These are phyloP conservation scores for Machimus rusticus DNA, from an alignment of 2,888 invertebrate species.

Conservation along the genomic window DNA sequence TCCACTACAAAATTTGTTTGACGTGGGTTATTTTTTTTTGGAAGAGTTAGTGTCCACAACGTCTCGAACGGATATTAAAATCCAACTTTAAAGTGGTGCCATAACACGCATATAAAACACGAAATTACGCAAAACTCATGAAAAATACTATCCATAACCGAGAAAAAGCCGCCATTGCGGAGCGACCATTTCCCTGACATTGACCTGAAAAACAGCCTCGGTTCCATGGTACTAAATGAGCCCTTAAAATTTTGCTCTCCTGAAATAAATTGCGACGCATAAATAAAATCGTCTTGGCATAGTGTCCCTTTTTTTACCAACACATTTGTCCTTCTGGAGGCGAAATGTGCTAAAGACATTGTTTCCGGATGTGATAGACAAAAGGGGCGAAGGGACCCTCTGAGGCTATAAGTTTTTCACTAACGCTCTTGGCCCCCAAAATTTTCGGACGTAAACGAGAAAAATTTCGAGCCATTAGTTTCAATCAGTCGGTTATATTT, in stretches of 20 bases:
- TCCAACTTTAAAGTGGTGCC: conserved; percentile 19
- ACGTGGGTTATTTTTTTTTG: neutral
- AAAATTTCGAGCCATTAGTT: conserved; percentile 41
- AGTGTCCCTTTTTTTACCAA: conserved; percentile 36
- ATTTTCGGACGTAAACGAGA: conserved; percentile 36
- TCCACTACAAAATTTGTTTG: conserved; percentile 2
- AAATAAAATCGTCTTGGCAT: conserved; percentile 40
- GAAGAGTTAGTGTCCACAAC: neutral
- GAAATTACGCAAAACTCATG: conserved; percentile 34
- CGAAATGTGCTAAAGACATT: conserved; percentile 39
- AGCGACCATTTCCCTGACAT: conserved; percentile 29
- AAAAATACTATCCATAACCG: conserved; percentile 20
- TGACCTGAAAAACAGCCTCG: conserved; percentile 38
- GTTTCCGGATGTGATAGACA: conserved; percentile 35
- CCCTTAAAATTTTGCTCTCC: conserved; percentile 37
- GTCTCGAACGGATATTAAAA: conserved; percentile 25
- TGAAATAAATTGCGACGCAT: conserved; percentile 37
- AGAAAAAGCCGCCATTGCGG: neutral
- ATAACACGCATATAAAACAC: conserved; percentile 31
- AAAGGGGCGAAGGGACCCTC: conserved; percentile 14
- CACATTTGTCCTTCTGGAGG: conserved; percentile 25
- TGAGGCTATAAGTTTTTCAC: conserved; percentile 33
- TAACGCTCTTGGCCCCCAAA: conserved; percentile 11
- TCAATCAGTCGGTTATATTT: conserved; percentile 38
- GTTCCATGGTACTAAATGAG: conserved; percentile 4